A percentile compares a stretch with the other conserved stretches of the same genome.
Evolutionary conservation across 2,888 invertebrate species (phyloP).

Genomic region (Heliconius sara): DNA sequence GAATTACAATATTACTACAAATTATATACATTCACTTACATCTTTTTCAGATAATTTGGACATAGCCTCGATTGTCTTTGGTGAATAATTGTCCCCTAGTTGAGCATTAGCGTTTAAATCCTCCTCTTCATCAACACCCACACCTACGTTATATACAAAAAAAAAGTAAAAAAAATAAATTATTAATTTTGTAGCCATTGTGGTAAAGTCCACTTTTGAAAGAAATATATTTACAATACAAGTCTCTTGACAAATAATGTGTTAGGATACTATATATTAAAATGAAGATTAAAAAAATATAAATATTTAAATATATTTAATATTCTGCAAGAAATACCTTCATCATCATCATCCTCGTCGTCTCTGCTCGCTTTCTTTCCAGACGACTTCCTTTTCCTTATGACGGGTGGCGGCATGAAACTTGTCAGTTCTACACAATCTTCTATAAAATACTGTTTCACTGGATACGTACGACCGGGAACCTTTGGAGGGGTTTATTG

Average conservation of each 20-base stretch:
- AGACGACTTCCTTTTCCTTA: slow-evolving; percentile 87
- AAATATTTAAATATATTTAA: no score
- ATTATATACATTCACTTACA: slow-evolving; percentile 62
- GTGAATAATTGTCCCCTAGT: slow-evolving; percentile 75
- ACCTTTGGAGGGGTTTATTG: slow-evolving; percentile 72
- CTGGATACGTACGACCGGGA: slow-evolving; percentile 93
- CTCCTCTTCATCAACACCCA: slow-evolving; percentile 85
- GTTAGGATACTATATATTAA: no score
- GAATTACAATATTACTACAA: background rate
- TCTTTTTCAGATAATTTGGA: slow-evolving; percentile 94
- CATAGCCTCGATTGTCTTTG: slow-evolving; percentile 88
- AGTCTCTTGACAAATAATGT: background rate
- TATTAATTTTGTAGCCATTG: no score
- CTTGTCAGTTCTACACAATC: slow-evolving; percentile 94
- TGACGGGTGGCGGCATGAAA: slow-evolving; percentile 90
- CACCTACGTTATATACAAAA: slow-evolving; percentile 48
- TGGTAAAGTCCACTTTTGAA: background rate
- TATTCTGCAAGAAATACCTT: slow-evolving; percentile 23
- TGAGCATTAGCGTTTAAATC: slow-evolving; percentile 88
- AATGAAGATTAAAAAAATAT: background rate
- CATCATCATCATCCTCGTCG: slow-evolving; percentile 85
- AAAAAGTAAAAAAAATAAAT: background rate
- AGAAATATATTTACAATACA: background rate
- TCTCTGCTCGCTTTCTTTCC: slow-evolving; percentile 80
- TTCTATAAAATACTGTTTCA: slow-evolving; percentile 96